Percentiles rank a stretch among this genome's conserved stretches.
phyloP scores from a whole-genome alignment of 1,140 invertebrate species.

The Papilio xuthus region DNA sequence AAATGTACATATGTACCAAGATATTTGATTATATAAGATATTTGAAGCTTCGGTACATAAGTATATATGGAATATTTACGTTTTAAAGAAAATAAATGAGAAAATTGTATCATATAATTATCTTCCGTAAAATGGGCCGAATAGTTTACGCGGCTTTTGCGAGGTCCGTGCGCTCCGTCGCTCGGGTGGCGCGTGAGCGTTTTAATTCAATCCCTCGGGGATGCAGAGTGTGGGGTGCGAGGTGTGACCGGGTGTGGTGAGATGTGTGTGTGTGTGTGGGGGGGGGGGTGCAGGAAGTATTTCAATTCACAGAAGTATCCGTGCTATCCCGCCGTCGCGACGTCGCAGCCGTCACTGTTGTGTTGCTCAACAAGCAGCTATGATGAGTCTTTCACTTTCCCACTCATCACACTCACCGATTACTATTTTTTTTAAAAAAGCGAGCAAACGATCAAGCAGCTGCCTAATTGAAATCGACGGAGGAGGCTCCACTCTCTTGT shows the following conservation, averaged over 20 bases:
- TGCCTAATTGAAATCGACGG: no score
- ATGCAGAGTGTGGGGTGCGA: not conserved
- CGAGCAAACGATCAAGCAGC: no score
- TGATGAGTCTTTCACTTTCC: not conserved
- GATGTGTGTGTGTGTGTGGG: no score
- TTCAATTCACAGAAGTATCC: constrained; percentile 2
- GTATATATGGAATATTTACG: no score
- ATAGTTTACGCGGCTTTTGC: not conserved
- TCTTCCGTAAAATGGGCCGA: not conserved
- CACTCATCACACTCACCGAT: not conserved
- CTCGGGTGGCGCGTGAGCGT: not conserved
- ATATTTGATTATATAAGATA: no score
- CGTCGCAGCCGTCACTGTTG: not conserved
- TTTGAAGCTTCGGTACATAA: no score
- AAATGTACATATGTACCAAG: no score
- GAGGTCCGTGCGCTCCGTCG: not conserved
- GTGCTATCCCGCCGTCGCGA: not conserved
- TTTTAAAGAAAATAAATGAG: not conserved
- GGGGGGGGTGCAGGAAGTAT: not conserved
- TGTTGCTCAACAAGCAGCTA: not conserved
- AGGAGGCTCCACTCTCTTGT: no score
- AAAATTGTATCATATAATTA: not conserved
- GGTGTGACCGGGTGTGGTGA: no score
- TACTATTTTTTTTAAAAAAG: not conserved
- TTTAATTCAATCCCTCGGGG: not conserved